Percentiles rank a stretch among this genome's conserved stretches.
Conservation (phyloP, 1,140 invertebrate species). For the Dryas iulia region DNA sequence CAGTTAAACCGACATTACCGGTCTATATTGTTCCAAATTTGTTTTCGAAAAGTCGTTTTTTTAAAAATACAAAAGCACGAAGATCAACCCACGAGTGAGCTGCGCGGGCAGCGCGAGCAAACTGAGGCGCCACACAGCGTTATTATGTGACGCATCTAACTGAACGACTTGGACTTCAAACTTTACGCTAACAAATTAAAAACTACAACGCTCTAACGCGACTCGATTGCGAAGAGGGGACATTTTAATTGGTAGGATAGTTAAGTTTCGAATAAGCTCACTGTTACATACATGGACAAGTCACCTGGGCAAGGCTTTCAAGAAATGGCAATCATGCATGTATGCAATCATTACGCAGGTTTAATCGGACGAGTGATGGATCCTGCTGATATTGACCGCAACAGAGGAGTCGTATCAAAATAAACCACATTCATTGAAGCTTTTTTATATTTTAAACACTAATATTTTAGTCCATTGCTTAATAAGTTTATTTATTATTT, state of each 20-base stretch:
- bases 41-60: conserved; percentile 54
- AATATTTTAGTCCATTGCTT: background rate
- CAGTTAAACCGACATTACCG: conserved; percentile 70
- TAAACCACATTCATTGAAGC: conserved; percentile 16
- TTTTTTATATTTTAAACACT: background rate
- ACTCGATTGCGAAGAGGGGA: background rate
- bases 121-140: conserved; percentile 66
- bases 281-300: conserved; percentile 65
- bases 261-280: conserved; percentile 68
- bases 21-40: conserved; percentile 72
- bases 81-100: conserved; percentile 63
- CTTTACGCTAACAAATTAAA: conserved; percentile 64
- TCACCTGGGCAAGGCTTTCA: conserved; percentile 62
- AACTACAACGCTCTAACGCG: conserved; percentile 31
- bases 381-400: conserved; percentile 38
- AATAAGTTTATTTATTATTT: too few species aligned
- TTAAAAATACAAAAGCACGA: conserved; percentile 35
- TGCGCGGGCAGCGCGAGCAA: conserved; percentile 74
- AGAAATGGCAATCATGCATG: conserved; percentile 59
- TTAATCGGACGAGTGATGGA: conserved; percentile 42
- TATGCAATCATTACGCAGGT: conserved; percentile 52
- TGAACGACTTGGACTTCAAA: conserved; percentile 69
- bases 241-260: conserved; percentile 51
- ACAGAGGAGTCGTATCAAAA: conserved; percentile 34
- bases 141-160: conserved; percentile 67